phyloP scores from a whole-genome alignment of 2,113 vertebrate species.

The Sylvia atricapilla region DNA sequence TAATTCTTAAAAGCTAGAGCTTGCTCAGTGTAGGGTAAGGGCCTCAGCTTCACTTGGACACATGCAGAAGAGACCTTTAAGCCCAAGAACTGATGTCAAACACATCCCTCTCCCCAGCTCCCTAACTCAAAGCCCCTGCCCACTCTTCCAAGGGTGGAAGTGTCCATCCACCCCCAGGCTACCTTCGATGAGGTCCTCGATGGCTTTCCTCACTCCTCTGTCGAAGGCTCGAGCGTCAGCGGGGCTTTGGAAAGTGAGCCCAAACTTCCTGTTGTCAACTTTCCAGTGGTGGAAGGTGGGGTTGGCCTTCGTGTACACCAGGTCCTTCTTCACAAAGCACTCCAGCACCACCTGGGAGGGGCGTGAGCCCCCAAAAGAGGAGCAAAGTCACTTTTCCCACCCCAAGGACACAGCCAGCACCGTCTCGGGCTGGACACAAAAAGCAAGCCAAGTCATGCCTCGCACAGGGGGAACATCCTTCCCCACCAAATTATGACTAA shows the following conservation, averaged over 20 bases:
- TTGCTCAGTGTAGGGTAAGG: not conserved
- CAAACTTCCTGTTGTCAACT: conserved; percentile 93
- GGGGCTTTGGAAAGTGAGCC: conserved; percentile 96
- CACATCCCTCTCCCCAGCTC: not conserved
- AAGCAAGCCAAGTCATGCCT: not conserved
- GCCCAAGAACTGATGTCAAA: not conserved
- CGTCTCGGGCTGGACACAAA: not conserved
- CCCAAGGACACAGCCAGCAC: not conserved
- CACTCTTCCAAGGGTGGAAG: not conserved
- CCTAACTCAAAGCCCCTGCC: not conserved
- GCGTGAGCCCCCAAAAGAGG: conserved; percentile 31
- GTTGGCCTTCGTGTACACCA: conserved; percentile 98
- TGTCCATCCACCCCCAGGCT: not conserved
- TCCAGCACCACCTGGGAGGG: conserved; percentile 91
- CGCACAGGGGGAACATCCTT: not conserved
- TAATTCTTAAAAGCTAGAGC: not conserved
- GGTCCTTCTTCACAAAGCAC: conserved; percentile 94
- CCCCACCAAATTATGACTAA: not conserved
- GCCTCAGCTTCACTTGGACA: not conserved
- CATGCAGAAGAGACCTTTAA: accelerated
- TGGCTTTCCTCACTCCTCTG: conserved; percentile 95
- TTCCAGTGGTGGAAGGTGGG: conserved; percentile 99
- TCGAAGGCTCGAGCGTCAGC: conserved; percentile 97
- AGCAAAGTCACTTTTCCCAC: conserved; percentile 49
- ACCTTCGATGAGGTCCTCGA: conserved; percentile 99